These are phyloP conservation scores for Marcusenius ussheri DNA, from an alignment of 2,113 vertebrate species.

Conservation along the genomic window DNA sequence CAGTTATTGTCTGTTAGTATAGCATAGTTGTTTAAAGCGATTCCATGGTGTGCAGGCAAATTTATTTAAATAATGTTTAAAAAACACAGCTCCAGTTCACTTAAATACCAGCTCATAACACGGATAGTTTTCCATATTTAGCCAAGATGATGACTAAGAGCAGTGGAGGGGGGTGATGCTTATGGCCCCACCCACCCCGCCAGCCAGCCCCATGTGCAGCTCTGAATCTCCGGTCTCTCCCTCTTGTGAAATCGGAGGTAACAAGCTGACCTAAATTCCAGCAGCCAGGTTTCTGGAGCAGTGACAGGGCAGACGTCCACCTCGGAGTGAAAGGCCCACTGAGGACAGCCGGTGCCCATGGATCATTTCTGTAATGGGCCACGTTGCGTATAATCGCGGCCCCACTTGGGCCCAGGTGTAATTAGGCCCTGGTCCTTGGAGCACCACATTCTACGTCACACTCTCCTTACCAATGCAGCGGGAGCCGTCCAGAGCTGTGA, in stretches of 20 bases:
- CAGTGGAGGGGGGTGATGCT: too few species aligned
- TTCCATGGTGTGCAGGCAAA: background rate
- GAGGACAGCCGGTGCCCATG: background rate
- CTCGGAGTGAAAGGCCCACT: background rate
- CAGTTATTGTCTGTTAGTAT: background rate
- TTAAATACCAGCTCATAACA: background rate
- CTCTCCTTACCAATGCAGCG: constrained; percentile 77
- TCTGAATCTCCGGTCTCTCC: constrained; percentile 36
- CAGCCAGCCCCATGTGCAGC: background rate
- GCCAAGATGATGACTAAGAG: background rate
- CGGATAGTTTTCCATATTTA: background rate
- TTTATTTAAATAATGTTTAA: background rate
- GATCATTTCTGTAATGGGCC: background rate
- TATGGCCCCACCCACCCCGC: too few species aligned
- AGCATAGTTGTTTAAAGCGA: background rate
- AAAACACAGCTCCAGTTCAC: background rate
- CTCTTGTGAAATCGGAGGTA: constrained; percentile 47
- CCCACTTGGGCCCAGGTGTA: background rate
- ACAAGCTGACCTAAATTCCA: constrained; percentile 60
- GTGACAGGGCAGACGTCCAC: constrained; percentile 25
- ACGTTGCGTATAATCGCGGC: background rate
- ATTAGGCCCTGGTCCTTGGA: background rate
- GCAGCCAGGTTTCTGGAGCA: constrained; percentile 47
- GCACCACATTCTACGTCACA: background rate
- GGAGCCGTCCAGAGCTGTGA: constrained; percentile 78